Evolutionary conservation across 2,113 vertebrate genomes (phyloP), one percentile per base, ranked within the genome.

Genomic region (Zapornia atra): DNA sequence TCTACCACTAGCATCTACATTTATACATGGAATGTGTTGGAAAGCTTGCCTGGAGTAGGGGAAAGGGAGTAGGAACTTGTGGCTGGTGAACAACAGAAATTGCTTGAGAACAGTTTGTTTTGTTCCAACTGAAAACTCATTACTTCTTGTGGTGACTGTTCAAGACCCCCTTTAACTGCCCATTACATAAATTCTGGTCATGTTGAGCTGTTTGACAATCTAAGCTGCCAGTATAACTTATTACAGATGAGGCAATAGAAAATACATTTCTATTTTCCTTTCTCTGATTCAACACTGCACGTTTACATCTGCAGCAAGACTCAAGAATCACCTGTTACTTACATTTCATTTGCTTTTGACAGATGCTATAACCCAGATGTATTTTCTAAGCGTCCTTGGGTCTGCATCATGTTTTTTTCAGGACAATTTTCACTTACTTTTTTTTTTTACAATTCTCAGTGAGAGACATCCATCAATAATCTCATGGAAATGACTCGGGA

Each of bases 51-150:
- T 88, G 38, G 57, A 91, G 11, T 34, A 63, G 33, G 5, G 24
- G 33, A 87, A 86, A 71, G 7, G 17, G 19, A 85, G 54, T 9
- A 53, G 40, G 25, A 85, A 69, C 63, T n/a, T 64, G 72, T 88
- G 83, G 63, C 64, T 69, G 69, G 84, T 88, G 36, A 90, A 61
- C 31, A 76, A 18, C 6, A 86, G 71, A 95, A 88, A 68, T 42
- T 84, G 12, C 16, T 65, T 90, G 94, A 93, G 83, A 88, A 83
- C 54, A 82, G 56, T 95, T 96, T 95, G 84, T 86, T 97, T 97
- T 92, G n/a, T 75, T 97, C 86, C 82, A 95, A 70, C 87, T 93
- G 66, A 80, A 64, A 95, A 77, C 57, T 33, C 48, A 29, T 77
- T 86, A 63, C 18, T 83, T 50, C 44, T 11, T 16, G 12, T 72